A percentile compares a stretch with the other conserved stretches of the same genome.
Conservation (phyloP, 2,113 vertebrate species). For the Prietella phreatophila region DNA sequence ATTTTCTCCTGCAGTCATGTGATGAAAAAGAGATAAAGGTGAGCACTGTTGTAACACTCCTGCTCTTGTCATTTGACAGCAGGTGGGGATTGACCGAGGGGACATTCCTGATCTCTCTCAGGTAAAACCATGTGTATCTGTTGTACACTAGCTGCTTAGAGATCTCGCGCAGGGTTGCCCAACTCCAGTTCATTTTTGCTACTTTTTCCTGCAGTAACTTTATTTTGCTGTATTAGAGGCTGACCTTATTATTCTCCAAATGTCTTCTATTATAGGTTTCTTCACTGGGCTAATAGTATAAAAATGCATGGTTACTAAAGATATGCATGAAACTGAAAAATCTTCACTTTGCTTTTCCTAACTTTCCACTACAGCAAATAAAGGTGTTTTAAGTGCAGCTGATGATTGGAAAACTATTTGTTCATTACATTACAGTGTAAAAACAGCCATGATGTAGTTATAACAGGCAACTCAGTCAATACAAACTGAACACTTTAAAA, state of each 20-base stretch:
- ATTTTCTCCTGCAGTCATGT: conserved; percentile 45
- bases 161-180: background rate
- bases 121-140: conserved; percentile 63
- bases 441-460: background rate
- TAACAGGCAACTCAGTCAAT: background rate
- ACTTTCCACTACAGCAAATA: conserved; percentile 69
- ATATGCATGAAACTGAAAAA: conserved; percentile 65
- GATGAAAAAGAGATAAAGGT: background rate
- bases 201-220: background rate
- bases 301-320: conserved; percentile 64
- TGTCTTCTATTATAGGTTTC: conserved; percentile 7
- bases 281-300: conserved; percentile 33
- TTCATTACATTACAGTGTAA: background rate
- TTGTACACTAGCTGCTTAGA: background rate
- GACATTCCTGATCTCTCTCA: conserved; percentile 98
- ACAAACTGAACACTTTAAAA: background rate
- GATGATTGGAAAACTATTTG: background rate
- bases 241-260: background rate
- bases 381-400: conserved; percentile 66
- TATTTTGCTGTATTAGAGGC: background rate
- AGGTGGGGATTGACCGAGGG: conserved; percentile 97
- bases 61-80: conserved; percentile 71
- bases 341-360: conserved; percentile 55
- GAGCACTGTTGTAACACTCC: conserved; percentile 21
- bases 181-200: background rate